Percentiles rank a stretch among this genome's conserved stretches.
These are phyloP conservation scores for Pseudochromis fuscus DNA, from an alignment of 2,797 vertebrate species.

Conservation along the genomic window DNA sequence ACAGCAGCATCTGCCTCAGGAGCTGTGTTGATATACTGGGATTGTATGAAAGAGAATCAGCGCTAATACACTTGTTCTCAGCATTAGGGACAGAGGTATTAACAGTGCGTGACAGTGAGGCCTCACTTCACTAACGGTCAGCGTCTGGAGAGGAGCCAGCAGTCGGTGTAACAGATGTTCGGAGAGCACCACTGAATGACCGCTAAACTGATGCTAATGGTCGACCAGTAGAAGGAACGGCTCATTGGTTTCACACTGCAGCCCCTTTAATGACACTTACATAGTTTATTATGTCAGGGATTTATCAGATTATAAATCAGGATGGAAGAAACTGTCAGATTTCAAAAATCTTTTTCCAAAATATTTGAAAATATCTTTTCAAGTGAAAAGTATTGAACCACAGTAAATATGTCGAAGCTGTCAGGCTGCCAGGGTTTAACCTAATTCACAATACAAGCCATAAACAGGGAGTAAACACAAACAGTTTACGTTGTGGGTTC, in stretches of 20 bases:
- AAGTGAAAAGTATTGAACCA: not conserved
- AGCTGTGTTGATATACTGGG: not conserved
- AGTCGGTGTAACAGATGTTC: constrained; percentile 57
- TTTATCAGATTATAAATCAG: constrained; percentile 27
- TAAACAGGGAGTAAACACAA: constrained; percentile 44
- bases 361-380: too few species aligned
- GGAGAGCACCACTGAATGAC: constrained; percentile 19
- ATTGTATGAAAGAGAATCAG: not conserved
- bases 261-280: constrained; percentile 16
- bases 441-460: constrained; percentile 34
- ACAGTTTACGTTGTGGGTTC: constrained; percentile 35
- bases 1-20: not conserved
- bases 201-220: constrained; percentile 48
- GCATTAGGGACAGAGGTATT: not conserved
- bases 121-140: constrained; percentile 30
- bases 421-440: constrained; percentile 40
- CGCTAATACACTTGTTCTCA: not conserved
- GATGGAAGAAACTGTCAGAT: too few species aligned
- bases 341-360: too few species aligned
- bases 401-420: not conserved
- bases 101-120: not conserved
- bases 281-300: not conserved
- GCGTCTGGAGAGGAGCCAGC: constrained; percentile 54
- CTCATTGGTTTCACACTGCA: constrained; percentile 19
- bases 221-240: constrained; percentile 19